A percentile compares a stretch with the other conserved stretches of the same genome.
phyloP scores from a whole-genome alignment of 64 coral and sea anemone genomes.

The Pocillopora damicornis region DNA sequence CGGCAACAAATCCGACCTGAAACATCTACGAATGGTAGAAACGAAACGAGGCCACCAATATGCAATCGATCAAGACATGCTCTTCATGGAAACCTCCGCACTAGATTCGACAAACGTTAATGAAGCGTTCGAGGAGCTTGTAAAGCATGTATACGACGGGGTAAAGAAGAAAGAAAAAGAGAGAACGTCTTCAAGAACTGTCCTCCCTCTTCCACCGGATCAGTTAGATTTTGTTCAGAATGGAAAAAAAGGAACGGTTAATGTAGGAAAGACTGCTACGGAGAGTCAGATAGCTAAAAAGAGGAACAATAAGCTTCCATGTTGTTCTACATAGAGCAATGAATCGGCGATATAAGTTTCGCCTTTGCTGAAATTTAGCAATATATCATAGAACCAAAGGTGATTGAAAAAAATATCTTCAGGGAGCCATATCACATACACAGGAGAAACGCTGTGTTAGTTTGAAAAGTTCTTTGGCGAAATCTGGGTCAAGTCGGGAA shows the following conservation, averaged over 20 bases:
- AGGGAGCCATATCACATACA: no score
- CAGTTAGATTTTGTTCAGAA: neutral
- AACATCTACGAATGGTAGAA: constrained; percentile 89
- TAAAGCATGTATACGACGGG: constrained; percentile 71
- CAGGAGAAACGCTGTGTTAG: no score
- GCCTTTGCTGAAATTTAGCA: neutral
- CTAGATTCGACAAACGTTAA: constrained; percentile 80
- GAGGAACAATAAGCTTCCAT: neutral
- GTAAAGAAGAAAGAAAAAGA: constrained; percentile 59
- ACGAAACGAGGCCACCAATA: constrained; percentile 59
- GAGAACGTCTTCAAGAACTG: neutral
- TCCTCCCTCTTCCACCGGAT: neutral
- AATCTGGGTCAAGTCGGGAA: no score
- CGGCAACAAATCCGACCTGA: constrained; percentile 90
- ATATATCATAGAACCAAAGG: neutral
- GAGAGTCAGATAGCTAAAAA: neutral
- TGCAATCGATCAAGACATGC: constrained; percentile 69
- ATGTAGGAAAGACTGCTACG: neutral
- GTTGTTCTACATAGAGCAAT: constrained; percentile 1
- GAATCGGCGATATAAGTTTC: neutral
- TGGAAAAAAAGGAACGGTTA: constrained; percentile 14
- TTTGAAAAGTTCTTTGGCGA: no score
- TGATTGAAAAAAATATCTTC: no score
- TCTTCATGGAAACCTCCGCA: constrained; percentile 93
- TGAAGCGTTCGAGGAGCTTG: constrained; percentile 85